Percentiles rank a stretch among this genome's conserved stretches.
Evolutionary conservation across 2,888 invertebrate species (phyloP).

Genomic region (Eumacrocentrus americanus): DNA sequence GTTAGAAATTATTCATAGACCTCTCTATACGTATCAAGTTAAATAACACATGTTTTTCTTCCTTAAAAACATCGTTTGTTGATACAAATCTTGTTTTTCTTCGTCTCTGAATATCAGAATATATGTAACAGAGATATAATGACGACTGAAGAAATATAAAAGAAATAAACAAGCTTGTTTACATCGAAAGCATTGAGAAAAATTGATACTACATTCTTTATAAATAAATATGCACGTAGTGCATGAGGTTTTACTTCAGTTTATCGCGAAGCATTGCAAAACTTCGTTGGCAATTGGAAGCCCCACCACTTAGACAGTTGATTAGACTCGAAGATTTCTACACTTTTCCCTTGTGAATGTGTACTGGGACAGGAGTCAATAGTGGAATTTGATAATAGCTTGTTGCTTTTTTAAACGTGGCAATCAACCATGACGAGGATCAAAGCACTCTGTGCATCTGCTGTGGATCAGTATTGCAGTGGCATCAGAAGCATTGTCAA

Average conservation of each 20-base stretch:
- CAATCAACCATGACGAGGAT: constrained; percentile 33
- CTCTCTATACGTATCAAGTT: too few relatives aligned
- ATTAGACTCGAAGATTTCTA: constrained; percentile 18
- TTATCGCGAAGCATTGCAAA: constrained; percentile 30
- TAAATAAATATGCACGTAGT: neutral
- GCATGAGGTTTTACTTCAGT: neutral
- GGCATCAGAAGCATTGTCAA: constrained; percentile 34
- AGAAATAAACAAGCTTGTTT: too few relatives aligned
- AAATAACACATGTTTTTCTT: too few relatives aligned
- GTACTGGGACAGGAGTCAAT: constrained; percentile 14
- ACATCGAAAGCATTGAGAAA: too few relatives aligned
- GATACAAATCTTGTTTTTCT: too few relatives aligned
- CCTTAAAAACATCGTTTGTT: too few relatives aligned
- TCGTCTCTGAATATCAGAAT: too few relatives aligned
- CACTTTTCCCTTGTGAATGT: too few relatives aligned
- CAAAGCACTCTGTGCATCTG: constrained; percentile 30
- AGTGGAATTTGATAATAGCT: constrained; percentile 20
- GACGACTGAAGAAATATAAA: too few relatives aligned
- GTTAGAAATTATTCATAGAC: too few relatives aligned
- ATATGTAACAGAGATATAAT: too few relatives aligned
- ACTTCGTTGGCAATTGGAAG: constrained; percentile 19
- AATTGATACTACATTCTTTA: neutral
- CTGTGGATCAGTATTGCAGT: constrained; percentile 36
- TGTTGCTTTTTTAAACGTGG: constrained; percentile 4
- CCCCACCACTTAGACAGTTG: constrained; percentile 7